Base-by-base conservation (phyloP, 2,113 vertebrate genomes). In the Sceloporus undulatus region DNA sequence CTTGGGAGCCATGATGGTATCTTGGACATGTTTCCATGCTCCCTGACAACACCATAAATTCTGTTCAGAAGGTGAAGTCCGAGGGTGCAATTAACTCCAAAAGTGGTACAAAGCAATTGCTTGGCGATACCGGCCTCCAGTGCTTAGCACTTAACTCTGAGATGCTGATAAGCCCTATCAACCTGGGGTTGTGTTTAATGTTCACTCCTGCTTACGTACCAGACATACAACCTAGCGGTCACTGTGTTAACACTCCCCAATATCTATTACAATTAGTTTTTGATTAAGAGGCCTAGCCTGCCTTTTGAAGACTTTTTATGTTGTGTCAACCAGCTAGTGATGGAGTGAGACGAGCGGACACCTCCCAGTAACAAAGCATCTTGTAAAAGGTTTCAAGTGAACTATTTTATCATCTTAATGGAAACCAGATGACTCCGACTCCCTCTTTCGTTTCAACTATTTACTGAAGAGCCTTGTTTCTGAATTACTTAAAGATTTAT, bases 221-320 rank as follows among this genome's bases (percentile, higher is more conserved):
- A 95, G 97, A 96, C 98, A 97, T 97, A 98, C 97, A 98, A 97
- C 96, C 95, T 95, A 97, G 96, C 96, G 97, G 97, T 98, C 98
- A 98, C 97, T 90, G 97, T 98, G 98, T 98, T 99, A 98, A 98
- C 97, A 98, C 98, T 98, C 98, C 98, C 98, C 97, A 97, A 97
- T 99, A 99, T 99, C 98, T 98, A 97, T 98, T 98, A 98, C 98
- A 99, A 99, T 99, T 99, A 99, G 98, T 98, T 99, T 98, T 99
- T 99, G 98, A 99, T 99, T 98, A 99, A 99, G 98, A 98, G 97
- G 97, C 96, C 97, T 97, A 94, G 97, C 94, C 91, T 95, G 97
- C 97, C 97, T 97, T 98, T 98, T 97, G 97, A 98, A 98, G 98
- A 97, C 98, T 88, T 99, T 98, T 99, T 98, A 98, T 99, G 98